Conservation (phyloP, 37 sponge, comb jelly and placozoan species). For the Geodia barretti region DNA sequence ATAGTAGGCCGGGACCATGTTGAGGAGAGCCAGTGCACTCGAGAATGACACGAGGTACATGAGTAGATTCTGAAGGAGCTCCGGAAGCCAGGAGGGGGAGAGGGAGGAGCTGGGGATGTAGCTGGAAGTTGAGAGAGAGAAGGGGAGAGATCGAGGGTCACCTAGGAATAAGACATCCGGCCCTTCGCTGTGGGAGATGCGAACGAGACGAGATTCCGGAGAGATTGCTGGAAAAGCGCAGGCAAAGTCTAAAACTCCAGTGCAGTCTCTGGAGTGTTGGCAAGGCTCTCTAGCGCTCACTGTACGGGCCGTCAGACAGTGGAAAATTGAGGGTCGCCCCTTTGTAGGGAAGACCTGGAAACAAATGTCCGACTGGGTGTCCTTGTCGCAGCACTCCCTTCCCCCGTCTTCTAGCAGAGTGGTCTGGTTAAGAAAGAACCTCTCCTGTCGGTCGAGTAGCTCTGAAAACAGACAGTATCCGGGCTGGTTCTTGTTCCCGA, state of each 20-base stretch:
- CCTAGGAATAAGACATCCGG: slow-evolving; percentile 82
- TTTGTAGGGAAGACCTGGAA: slow-evolving; percentile 49
- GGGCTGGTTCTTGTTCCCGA: slow-evolving; percentile 15
- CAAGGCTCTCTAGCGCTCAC: slow-evolving; percentile 44
- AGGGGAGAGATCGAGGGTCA: slow-evolving; percentile 60
- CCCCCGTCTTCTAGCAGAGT: slow-evolving; percentile 38
- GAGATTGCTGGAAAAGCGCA: slow-evolving; percentile 74
- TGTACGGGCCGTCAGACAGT: slow-evolving; percentile 78
- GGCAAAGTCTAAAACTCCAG: slow-evolving; percentile 14
- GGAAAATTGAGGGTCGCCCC: slow-evolving; percentile 7
- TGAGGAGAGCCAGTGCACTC: slow-evolving; percentile 90
- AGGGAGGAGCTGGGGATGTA: slow-evolving; percentile 47
- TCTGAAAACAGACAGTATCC: slow-evolving; percentile 75
- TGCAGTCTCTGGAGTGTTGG: slow-evolving; percentile 67
- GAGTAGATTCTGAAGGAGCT: slow-evolving; percentile 68
- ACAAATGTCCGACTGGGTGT: slow-evolving; percentile 56
- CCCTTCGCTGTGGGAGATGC: slow-evolving; percentile 68
- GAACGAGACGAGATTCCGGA: slow-evolving; percentile 42
- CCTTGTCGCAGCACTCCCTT: slow-evolving; percentile 65
- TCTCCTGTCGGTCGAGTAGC: slow-evolving; percentile 12
- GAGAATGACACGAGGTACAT: slow-evolving; percentile 86
- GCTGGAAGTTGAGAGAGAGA: slow-evolving; percentile 50
- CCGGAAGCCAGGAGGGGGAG: slow-evolving; percentile 73
- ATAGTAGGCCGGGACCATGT: slow-evolving; percentile 86
- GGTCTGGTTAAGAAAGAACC: slow-evolving; percentile 30